phyloP scores from a whole-genome alignment of 2,797 vertebrate species.

The Enteromius viviparus region DNA sequence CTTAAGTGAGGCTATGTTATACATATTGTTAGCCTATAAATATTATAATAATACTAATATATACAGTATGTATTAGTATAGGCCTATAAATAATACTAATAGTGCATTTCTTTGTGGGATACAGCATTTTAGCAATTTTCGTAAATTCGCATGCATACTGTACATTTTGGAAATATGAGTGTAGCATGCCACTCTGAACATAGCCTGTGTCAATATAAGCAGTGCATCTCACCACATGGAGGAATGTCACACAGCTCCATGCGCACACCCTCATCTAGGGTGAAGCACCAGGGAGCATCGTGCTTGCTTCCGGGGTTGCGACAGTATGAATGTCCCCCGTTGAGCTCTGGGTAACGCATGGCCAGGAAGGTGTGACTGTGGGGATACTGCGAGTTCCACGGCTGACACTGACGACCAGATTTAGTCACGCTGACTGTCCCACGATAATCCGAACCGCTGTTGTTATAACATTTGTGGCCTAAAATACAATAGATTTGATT shows the following conservation, averaged over 20 bases:
- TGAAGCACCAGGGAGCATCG: constrained; percentile 97
- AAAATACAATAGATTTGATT: neutral
- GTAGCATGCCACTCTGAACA: neutral
- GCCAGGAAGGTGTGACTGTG: constrained; percentile 93
- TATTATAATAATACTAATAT: too few relatives aligned
- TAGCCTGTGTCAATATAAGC: neutral
- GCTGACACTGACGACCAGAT: constrained; percentile 95
- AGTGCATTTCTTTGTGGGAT: neutral
- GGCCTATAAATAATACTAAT: neutral
- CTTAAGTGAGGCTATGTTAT: too few relatives aligned
- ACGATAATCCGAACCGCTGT: constrained; percentile 89
- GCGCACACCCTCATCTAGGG: constrained; percentile 90
- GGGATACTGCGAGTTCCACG: constrained; percentile 98
- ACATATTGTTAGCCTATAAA: too few relatives aligned
- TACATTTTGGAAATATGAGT: neutral
- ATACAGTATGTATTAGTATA: neutral
- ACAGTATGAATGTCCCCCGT: constrained; percentile 97
- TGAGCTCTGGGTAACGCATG: constrained; percentile 89
- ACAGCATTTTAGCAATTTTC: neutral
- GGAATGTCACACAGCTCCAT: constrained; percentile 94
- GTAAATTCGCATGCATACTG: neutral
- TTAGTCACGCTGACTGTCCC: constrained; percentile 91
- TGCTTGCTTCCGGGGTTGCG: constrained; percentile 94
- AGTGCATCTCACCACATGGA: constrained; percentile 84
- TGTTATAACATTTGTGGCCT: constrained; percentile 98